Evolutionary conservation across 2,888 invertebrate genomes (phyloP), one percentile per base, ranked within the genome.

Genomic region (Latrodectus elegans): DNA sequence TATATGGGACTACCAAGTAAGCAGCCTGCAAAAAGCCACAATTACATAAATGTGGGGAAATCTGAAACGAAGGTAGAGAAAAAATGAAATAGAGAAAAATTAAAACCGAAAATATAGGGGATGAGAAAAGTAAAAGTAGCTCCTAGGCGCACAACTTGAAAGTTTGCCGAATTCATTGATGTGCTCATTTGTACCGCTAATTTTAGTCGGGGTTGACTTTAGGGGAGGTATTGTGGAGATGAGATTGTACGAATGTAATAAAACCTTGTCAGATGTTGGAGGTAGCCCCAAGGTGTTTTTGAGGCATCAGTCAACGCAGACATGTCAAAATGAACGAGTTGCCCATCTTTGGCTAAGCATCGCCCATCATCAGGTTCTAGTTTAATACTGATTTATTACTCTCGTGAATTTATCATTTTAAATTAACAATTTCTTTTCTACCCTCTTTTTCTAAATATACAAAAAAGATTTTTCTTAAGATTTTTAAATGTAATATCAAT

Each of bases 111-210:
- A n/a, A 17, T 11, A 26, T 10, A 15, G 65, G 8, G 11, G 65
- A 65, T n/a, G 17, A 65, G 65, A 12, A 70, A 70, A 22, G 26
- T 70, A 38, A 38, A 70, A 70, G 38, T 38, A 38, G 38, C 38
- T 38, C 38, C 38, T 38, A 38, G 38, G 38, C 38, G 73, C 60
- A 38, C 52, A 72, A 84, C 77, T 84, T 84, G 55, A 74, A 79
- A 85, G 84, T 68, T 64, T 52, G 68, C 84, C 85, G 84, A 77
- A 84, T 26, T 49, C 73, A 15, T 73, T 53, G 65, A 65, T 78
- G 52, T 15, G 77, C 78, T 85, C 75, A 85, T 85, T 85, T 85
- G 79, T 75, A 79, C 60, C 67, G 68, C 78, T 85, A 79, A 85
- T 85, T 85, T 80, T 70, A 22, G 79, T 75, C 67, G 79, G 68